Base-by-base conservation (phyloP, 2,113 vertebrate species). In the Gallinago media region DNA sequence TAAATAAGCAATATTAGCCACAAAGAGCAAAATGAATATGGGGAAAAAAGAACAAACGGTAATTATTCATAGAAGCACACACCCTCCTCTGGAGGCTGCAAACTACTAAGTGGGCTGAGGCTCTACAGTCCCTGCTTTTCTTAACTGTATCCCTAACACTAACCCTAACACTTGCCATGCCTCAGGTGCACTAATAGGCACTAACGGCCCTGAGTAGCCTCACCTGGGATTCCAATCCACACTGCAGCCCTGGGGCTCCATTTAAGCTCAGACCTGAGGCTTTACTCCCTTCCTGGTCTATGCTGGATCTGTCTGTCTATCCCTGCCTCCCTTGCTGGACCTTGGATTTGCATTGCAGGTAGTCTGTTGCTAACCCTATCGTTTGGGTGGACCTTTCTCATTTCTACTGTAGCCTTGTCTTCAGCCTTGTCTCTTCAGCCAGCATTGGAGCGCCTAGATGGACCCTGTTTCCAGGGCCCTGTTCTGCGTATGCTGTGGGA, bases 241-340 rank as follows among this genome's bases (percentile, higher is more conserved):
- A 61, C 23, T 54, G 10, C 16, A 54, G 6, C 7, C 12, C 27
- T 49, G 15, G 11, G 17, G 6, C 15, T 54, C 50, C 9, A 50
- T 56, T 85, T 65, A 66, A 95, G 44, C 27, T 87, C 75, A 70
- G 25, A 63, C 2, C 18, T 31, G 46, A 42, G 14, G 1, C 1
- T 13, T 10, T 0, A 2, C 0, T 6, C 1, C 2, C 1, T 70
- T 70, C 2, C 2, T 26, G 15, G 36, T 11, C 7, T 68, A 18
- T n/a, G 5, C 3, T 23, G 12, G 2, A 6, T 34, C 2, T 9
- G 7, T 32, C 31, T 7, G 12, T 56, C 31, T 11, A 11, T 3
- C 6, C 3, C 23, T 70, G 4, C 6, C 8, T 73, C 12, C 23
- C 5, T 65, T 40, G 18, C 9, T 73, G 68, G 40, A 61, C 11